Conservation (phyloP, 2,888 invertebrate species). For the Norana najaformis region DNA sequence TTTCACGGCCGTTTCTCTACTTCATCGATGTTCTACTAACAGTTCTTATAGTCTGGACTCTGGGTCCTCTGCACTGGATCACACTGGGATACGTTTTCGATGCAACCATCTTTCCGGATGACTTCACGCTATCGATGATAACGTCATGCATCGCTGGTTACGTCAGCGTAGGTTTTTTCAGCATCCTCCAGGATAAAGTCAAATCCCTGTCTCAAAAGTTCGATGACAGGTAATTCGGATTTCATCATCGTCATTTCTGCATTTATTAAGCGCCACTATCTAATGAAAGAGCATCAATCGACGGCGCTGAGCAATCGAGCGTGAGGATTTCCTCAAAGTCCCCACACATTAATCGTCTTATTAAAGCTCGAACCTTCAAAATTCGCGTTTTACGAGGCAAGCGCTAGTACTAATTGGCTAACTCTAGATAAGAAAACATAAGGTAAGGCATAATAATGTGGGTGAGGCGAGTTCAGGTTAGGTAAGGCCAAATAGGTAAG, state of each 20-base stretch:
- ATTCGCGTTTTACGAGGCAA: neutral
- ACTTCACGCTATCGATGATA: constrained; percentile 31
- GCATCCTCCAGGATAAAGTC: constrained; percentile 27
- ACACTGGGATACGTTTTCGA: constrained; percentile 37
- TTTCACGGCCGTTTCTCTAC: constrained; percentile 24
- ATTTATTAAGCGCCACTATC: too few relatives aligned
- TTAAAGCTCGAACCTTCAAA: neutral
- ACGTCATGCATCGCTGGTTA: constrained; percentile 38
- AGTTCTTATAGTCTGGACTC: constrained; percentile 34
- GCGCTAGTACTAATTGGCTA: neutral
- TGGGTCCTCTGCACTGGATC: constrained; percentile 42
- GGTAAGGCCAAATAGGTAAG: too few relatives aligned
- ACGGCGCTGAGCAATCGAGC: neutral
- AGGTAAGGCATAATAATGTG: neutral
- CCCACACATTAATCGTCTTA: neutral
- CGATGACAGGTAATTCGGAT: constrained; percentile 14
- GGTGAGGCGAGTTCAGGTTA: neutral
- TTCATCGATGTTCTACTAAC: constrained; percentile 36
- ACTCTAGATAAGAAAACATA: neutral
- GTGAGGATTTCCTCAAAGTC: neutral
- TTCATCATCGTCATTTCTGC: neutral
- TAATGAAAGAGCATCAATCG: too few relatives aligned
- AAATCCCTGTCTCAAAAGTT: neutral
- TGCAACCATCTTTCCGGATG: constrained; percentile 36
- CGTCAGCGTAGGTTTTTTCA: constrained; percentile 34